Conservation (phyloP, 30 jellyfish, hydroid and myxozoan genomes). For the Hydractinia echinata region DNA sequence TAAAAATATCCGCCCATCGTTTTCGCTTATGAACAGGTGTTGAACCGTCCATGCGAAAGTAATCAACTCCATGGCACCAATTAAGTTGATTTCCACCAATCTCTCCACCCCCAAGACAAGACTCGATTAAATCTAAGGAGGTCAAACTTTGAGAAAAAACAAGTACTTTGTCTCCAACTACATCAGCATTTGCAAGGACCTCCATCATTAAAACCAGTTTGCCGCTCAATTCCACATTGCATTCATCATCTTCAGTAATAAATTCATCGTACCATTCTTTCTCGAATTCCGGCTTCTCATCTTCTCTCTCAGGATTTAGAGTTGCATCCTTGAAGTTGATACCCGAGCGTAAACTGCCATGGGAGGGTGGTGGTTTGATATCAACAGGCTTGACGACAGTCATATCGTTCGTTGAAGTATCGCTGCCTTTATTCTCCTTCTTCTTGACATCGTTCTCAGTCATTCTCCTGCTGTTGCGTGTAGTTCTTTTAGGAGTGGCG, state of each 20-base stretch:
- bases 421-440: neutral
- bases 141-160: slow-evolving; percentile 86
- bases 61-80: slow-evolving; percentile 94
- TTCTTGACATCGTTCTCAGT: neutral
- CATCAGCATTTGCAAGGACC: slow-evolving; percentile 83
- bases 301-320: slow-evolving; percentile 21
- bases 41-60: slow-evolving; percentile 93
- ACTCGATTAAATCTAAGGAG: slow-evolving; percentile 80
- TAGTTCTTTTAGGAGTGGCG: neutral
- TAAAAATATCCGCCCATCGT: slow-evolving; percentile 84
- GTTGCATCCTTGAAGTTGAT: slow-evolving; percentile 21
- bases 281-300: slow-evolving; percentile 17
- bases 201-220: slow-evolving; percentile 74
- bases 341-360: slow-evolving; percentile 29
- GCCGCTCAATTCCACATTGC: slow-evolving; percentile 78
- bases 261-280: slow-evolving; percentile 89
- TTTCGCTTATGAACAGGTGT: slow-evolving; percentile 87
- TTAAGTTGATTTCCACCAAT: slow-evolving; percentile 58
- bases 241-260: slow-evolving; percentile 65
- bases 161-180: slow-evolving; percentile 89
- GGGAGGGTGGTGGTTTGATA: neutral
- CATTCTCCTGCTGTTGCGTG: too few relatives aligned
- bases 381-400: too few relatives aligned
- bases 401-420: too few relatives aligned
- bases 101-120: slow-evolving; percentile 64